Percentiles rank a stretch among this genome's conserved stretches.
Evolutionary conservation across 2,888 invertebrate genomes (phyloP).

Genomic region (Eumerus sabulonum): DNA sequence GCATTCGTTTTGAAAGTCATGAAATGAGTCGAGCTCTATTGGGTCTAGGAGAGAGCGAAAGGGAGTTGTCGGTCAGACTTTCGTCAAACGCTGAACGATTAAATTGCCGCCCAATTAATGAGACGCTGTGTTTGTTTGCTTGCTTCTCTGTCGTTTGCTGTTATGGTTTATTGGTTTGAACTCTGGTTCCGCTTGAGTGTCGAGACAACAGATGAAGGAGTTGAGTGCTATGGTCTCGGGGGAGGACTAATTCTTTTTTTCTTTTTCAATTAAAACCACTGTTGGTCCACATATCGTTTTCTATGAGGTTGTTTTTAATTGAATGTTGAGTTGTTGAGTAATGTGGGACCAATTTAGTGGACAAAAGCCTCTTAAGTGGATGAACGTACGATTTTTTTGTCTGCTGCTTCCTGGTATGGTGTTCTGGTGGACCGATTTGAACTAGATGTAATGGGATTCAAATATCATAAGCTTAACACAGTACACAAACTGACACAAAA

Average conservation of each 20-base stretch:
- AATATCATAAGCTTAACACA: background rate
- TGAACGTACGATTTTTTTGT: too few relatives aligned
- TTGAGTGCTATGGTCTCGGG: slow-evolving; percentile 35
- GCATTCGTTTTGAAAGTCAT: slow-evolving; percentile 30
- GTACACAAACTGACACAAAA: too few relatives aligned
- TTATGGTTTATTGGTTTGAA: slow-evolving; percentile 40
- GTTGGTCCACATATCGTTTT: slow-evolving; percentile 16
- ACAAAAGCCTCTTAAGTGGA: background rate
- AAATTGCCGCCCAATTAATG: slow-evolving; percentile 63
- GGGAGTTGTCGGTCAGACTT: slow-evolving; percentile 58
- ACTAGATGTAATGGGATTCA: background rate
- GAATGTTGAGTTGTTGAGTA: slow-evolving; percentile 40
- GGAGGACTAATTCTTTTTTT: slow-evolving; percentile 51
- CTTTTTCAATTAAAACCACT: slow-evolving; percentile 60
- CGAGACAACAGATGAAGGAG: slow-evolving; percentile 16
- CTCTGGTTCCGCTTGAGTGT: slow-evolving; percentile 45
- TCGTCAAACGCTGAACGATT: slow-evolving; percentile 52
- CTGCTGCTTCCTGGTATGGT: too few relatives aligned
- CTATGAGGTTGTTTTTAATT: slow-evolving; percentile 47
- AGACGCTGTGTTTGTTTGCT: slow-evolving; percentile 13
- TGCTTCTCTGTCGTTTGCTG: background rate
- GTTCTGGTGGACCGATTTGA: too few relatives aligned
- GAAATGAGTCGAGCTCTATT: background rate
- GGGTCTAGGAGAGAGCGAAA: slow-evolving; percentile 6
- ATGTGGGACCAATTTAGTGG: background rate